Base-by-base conservation (phyloP, 1,140 invertebrate species). In the Heterodera schachtii region DNA sequence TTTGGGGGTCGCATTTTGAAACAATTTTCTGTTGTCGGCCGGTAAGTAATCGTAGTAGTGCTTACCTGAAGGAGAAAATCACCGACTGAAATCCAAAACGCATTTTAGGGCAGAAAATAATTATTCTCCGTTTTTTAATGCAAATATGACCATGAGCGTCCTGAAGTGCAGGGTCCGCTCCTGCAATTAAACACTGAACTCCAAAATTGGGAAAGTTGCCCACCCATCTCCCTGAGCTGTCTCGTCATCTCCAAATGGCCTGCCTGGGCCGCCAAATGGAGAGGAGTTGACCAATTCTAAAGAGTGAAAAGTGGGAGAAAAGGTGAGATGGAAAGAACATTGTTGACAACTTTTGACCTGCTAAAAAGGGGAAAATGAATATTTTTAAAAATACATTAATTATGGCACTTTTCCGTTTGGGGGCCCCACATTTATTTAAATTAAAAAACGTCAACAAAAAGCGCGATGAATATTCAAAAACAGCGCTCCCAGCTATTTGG, bases 241-340 rank as follows among this genome's bases (percentile, higher is more conserved):
- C 46, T 78, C 21, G 66, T 70, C 31, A 78, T 69, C 70, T 78
- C 77, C 66, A 69, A 21, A 52, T 78, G 64, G 16, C 57, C 77
- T 31, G 77, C 77, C 5, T 78, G 66, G 3, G 64, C 77, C 31
- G 77, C 77, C 21, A 31, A 31, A 70, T 78, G 77, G 31, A 78
- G 66, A 19, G 77, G 77, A 16, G 77, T 78, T 11, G 69, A 41
- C 69, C 69, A 71, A 71, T 19, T 41, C 69, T 71, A 31, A 43
- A 71, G 3, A 43, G 21, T 4, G 31, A 71, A 71, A 41, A 9
- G 69, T 11, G 9, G 13, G 9, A 71, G 43, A 6, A 11, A 19
- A 31, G 2, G 8, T 7, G 43, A 71, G 19, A 41, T 3, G 44
- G 43, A 52, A 8, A 11, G 49, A 52, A 52, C 31, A 31, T 31